phyloP scores from a whole-genome alignment of 2,888 invertebrate species.

The Polyommatus iphigenia region DNA sequence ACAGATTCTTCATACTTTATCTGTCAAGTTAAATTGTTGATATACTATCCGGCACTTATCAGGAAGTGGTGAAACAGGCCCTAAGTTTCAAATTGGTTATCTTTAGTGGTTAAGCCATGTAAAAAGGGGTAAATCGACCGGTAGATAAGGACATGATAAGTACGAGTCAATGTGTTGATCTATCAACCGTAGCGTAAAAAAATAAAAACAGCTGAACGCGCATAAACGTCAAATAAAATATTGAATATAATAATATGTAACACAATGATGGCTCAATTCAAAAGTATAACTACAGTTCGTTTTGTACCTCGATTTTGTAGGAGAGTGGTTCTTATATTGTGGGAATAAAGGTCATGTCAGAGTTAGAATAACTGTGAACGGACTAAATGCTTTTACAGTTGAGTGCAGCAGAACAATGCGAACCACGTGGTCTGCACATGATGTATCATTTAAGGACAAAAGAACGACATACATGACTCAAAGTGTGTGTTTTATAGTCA shows the following conservation, averaged over 20 bases:
- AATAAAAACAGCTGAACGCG: neutral
- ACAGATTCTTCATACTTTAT: too few species aligned
- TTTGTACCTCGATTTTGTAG: neutral
- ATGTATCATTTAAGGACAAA: slow-evolving; percentile 21
- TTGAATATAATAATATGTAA: neutral
- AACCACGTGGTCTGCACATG: slow-evolving; percentile 18
- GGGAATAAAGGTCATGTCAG: neutral
- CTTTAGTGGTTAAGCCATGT: neutral
- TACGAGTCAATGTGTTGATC: neutral
- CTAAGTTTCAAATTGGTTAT: too few species aligned
- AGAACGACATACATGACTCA: slow-evolving; percentile 4
- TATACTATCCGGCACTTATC: too few species aligned
- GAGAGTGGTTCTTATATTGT: neutral
- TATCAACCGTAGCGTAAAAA: neutral
- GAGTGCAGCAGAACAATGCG: slow-evolving; percentile 18
- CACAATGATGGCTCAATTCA: neutral
- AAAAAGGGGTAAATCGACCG: neutral
- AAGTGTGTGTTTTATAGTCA: neutral
- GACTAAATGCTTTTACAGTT: slow-evolving; percentile 23
- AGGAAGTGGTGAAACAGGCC: too few species aligned
- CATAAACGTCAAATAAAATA: neutral
- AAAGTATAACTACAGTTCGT: neutral
- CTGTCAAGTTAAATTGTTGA: too few species aligned
- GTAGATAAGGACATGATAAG: neutral
- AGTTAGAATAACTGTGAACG: neutral